These are phyloP conservation scores for Epirrita christyi DNA, from an alignment of 2,888 invertebrate species.

Conservation along the genomic window DNA sequence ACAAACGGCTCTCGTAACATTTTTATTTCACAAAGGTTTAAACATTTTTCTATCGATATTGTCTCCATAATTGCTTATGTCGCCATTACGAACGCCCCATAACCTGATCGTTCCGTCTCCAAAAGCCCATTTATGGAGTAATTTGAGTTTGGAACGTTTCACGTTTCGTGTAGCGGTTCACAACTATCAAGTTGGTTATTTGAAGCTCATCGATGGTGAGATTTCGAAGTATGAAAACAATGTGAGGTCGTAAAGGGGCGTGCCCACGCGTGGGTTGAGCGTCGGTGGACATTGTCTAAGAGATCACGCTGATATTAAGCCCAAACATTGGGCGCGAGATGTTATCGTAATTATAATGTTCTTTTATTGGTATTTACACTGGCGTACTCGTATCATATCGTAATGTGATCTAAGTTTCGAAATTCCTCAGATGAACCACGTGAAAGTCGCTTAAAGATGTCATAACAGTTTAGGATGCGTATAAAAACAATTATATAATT, in stretches of 20 bases:
- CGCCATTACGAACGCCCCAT: constrained; percentile 38
- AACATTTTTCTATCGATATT: constrained; percentile 40
- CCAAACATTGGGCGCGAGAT: constrained; percentile 76
- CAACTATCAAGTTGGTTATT: constrained; percentile 54
- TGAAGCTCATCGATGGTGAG: constrained; percentile 59
- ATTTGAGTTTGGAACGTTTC: constrained; percentile 44
- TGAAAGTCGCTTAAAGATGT: constrained; percentile 42
- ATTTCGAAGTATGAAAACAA: constrained; percentile 68
- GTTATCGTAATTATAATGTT: constrained; percentile 81
- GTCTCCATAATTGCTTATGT: constrained; percentile 39
- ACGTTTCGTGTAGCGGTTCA: constrained; percentile 47
- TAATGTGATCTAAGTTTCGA: constrained; percentile 40
- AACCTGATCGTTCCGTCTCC: constrained; percentile 35
- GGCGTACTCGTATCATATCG: constrained; percentile 40
- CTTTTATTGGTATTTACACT: constrained; percentile 79
- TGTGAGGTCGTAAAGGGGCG: constrained; percentile 68
- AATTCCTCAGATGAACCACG: constrained; percentile 35
- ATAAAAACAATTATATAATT: constrained; percentile 35
- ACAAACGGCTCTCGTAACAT: constrained; percentile 31
- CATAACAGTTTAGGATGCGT: constrained; percentile 33
- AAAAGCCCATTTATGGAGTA: constrained; percentile 39
- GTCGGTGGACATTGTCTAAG: constrained; percentile 79
- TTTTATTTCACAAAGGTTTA: constrained; percentile 39
- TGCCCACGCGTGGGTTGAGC: constrained; percentile 70
- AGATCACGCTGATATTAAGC: constrained; percentile 65